Evolutionary conservation across 2,888 invertebrate genomes (phyloP).

Genomic region (Lithosia quadra): DNA sequence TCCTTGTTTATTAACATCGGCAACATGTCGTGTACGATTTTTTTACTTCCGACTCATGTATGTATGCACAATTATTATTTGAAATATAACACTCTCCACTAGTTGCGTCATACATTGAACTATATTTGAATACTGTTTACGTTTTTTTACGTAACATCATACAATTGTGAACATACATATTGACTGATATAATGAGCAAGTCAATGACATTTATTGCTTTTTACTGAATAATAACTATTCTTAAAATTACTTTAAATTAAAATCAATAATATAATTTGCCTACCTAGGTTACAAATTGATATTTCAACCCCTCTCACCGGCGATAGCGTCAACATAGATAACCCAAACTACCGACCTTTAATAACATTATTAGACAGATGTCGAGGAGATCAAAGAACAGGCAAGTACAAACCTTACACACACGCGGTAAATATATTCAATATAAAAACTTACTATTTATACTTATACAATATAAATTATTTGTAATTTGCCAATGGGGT

Average conservation of each 20-base stretch:
- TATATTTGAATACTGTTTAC: slow-evolving; percentile 45
- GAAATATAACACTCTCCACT: not conserved
- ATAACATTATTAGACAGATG: not conserved
- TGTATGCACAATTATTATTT: not conserved
- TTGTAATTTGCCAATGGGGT: not conserved
- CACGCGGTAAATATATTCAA: not conserved
- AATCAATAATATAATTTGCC: not conserved
- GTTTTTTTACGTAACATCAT: slow-evolving; percentile 30
- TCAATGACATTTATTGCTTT: slow-evolving; percentile 14
- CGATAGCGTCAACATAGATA: not conserved
- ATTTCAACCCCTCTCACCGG: not conserved
- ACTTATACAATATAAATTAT: not conserved
- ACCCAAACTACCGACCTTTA: not conserved
- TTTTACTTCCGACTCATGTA: not conserved
- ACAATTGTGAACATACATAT: slow-evolving; percentile 5
- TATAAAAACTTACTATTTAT: not conserved
- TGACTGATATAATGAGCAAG: slow-evolving; percentile 4
- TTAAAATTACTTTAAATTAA: slow-evolving; percentile 3
- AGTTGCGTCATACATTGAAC: slow-evolving; percentile 19
- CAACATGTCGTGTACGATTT: not conserved
- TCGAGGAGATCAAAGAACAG: slow-evolving; percentile 6
- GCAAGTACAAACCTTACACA: not conserved
- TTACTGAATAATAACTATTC: slow-evolving; percentile 5
- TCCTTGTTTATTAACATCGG: not conserved
- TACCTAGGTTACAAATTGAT: not conserved